A percentile compares a stretch with the other conserved stretches of the same genome.
Evolutionary conservation across 2,888 invertebrate genomes (phyloP).

Genomic region (Platerodrilus igneus): DNA sequence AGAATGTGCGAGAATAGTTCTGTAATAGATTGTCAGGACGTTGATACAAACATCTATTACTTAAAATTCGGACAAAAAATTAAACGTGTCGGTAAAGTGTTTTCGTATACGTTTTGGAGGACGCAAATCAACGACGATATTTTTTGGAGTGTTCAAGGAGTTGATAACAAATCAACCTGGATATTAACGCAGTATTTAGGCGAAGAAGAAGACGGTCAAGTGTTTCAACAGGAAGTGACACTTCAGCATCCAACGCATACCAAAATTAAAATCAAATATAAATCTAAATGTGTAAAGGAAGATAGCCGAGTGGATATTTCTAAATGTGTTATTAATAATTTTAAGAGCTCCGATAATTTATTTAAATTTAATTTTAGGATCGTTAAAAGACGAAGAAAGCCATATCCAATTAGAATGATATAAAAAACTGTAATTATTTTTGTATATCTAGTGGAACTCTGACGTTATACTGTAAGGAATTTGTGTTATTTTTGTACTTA

Average conservation of each 20-base stretch:
- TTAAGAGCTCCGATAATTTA: constrained; percentile 40
- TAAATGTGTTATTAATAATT: constrained; percentile 39
- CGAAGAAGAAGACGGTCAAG: constrained; percentile 34
- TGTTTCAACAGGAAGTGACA: constrained; percentile 41
- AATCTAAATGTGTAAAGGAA: constrained; percentile 37
- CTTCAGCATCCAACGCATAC: constrained; percentile 42
- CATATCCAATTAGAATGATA: constrained; percentile 19
- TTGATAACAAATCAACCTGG: constrained; percentile 40
- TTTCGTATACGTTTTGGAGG: constrained; percentile 45
- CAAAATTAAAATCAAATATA: constrained; percentile 42
- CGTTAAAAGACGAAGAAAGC: constrained; percentile 36
- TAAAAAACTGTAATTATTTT: no score
- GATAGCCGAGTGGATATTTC: constrained; percentile 42
- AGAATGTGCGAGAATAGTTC: no score
- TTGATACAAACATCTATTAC: no score
- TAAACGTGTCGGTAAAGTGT: constrained; percentile 40
- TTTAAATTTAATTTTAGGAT: constrained; percentile 42
- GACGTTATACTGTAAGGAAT: not conserved
- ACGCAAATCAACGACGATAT: constrained; percentile 41
- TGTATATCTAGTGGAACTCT: not conserved
- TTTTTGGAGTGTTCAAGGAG: constrained; percentile 46
- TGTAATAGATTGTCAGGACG: no score
- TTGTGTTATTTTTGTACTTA: not conserved
- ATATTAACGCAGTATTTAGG: constrained; percentile 43
- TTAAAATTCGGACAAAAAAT: constrained; percentile 38